Evolutionary conservation across 2,888 invertebrate genomes (phyloP).

Genomic region (Eremobia ochroleuca): DNA sequence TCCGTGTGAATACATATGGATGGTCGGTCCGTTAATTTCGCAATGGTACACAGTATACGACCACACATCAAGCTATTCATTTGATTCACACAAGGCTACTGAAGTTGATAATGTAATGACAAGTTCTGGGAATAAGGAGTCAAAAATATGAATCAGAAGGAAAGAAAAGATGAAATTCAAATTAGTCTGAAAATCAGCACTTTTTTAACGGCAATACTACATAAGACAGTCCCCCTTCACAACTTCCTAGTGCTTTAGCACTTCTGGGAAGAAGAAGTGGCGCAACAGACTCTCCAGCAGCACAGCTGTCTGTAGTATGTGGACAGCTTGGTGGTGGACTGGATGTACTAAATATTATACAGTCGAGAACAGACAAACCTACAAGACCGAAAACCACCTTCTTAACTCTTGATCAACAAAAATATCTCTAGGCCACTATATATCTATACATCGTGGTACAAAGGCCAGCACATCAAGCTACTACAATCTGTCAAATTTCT

Average conservation of each 20-base stretch:
- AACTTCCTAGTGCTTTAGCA: not conserved
- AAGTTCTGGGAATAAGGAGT: not conserved
- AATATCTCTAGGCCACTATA: no score
- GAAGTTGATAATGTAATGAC: not conserved
- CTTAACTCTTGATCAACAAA: no score
- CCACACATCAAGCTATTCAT: not conserved
- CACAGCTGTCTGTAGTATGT: not conserved
- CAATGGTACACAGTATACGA: slow-evolving; percentile 5
- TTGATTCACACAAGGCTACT: not conserved
- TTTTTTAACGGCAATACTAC: no score
- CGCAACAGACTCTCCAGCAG: not conserved
- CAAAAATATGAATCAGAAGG: not conserved
- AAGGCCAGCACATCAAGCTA: no score
- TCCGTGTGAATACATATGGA: slow-evolving; percentile 36
- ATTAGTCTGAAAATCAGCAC: not conserved
- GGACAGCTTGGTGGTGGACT: not conserved
- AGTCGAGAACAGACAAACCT: not conserved
- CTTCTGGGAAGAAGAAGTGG: not conserved
- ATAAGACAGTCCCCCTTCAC: not conserved
- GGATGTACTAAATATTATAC: not conserved
- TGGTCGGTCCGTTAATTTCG: slow-evolving; percentile 7
- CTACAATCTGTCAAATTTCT: no score
- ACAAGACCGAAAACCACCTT: no score
- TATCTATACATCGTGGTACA: no score
- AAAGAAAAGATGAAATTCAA: not conserved